Evolutionary conservation across 2,888 invertebrate genomes (phyloP).

Genomic region (Troilus luridus): DNA sequence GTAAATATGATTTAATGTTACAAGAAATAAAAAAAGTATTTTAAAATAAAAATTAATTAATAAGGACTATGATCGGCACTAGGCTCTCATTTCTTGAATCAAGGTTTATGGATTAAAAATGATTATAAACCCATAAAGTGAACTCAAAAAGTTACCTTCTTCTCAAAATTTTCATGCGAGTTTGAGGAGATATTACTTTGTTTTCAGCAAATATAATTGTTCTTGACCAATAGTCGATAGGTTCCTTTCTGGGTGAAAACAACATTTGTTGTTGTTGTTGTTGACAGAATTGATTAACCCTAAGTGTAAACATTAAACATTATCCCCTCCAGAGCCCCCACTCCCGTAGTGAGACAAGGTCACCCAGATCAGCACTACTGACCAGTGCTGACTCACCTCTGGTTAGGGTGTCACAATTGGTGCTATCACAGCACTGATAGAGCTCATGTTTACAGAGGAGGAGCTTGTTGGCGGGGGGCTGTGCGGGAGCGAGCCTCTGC

Average conservation of each 20-base stretch:
- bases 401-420: conserved; percentile 7
- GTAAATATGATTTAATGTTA: too few species aligned
- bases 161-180: background rate
- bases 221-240: background rate
- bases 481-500: conserved; percentile 61
- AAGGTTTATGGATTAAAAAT: background rate
- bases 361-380: conserved; percentile 48
- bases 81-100: background rate
- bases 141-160: background rate
- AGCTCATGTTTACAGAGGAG: conserved; percentile 59
- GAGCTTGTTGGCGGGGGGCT: conserved; percentile 61
- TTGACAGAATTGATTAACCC: conserved; percentile 4
- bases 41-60: background rate
- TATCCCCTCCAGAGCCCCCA: conserved; percentile 8
- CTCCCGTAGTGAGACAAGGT: conserved; percentile 48
- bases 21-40: background rate
- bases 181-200: background rate
- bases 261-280: background rate
- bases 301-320: conserved; percentile 27
- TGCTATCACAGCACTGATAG: conserved; percentile 16
- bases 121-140: background rate
- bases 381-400: conserved; percentile 48
- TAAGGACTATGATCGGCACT: background rate
- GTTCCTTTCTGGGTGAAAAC: background rate
- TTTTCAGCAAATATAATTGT: background rate